A percentile compares a stretch with the other conserved stretches of the same genome.
Conservation (phyloP, 2,797 vertebrate genomes). For the Sebastes itinus region DNA sequence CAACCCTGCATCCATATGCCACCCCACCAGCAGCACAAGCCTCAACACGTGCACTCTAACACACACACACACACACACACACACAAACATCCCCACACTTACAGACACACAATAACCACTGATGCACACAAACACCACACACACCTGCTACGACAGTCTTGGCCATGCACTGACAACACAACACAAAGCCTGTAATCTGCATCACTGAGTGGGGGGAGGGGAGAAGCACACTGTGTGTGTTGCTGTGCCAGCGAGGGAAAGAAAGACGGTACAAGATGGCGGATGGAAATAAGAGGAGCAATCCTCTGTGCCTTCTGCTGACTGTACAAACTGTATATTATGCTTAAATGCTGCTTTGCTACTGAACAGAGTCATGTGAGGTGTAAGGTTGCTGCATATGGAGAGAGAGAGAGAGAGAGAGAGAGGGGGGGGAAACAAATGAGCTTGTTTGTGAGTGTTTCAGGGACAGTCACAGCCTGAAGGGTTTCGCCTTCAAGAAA, state of each 20-base stretch:
- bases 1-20: slow-evolving; percentile 85
- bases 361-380: slow-evolving; percentile 33
- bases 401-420: not conserved
- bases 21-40: slow-evolving; percentile 67
- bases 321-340: slow-evolving; percentile 58
- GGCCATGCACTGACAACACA: slow-evolving; percentile 77
- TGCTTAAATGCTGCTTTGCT: slow-evolving; percentile 37
- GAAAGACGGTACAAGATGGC: slow-evolving; percentile 76
- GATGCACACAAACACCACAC: slow-evolving; percentile 51
- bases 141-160: slow-evolving; percentile 76
- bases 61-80: slow-evolving; percentile 23
- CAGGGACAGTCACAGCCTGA: slow-evolving; percentile 72
- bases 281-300: slow-evolving; percentile 66
- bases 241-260: slow-evolving; percentile 70
- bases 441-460: slow-evolving; percentile 72
- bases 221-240: slow-evolving; percentile 63
- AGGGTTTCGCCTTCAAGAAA: slow-evolving; percentile 75
- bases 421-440: slow-evolving; percentile 27
- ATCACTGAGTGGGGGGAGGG: slow-evolving; percentile 69
- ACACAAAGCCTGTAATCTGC: slow-evolving; percentile 84
- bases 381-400: slow-evolving; percentile 24
- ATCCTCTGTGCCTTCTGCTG: slow-evolving; percentile 55
- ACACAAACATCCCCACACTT: slow-evolving; percentile 25
- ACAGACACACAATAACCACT: slow-evolving; percentile 23
- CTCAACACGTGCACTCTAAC: slow-evolving; percentile 62